Evolutionary conservation across 2,113 vertebrate genomes (phyloP), one percentile per base, ranked within the genome.

Genomic region (Melanostigma gelatinosum): DNA sequence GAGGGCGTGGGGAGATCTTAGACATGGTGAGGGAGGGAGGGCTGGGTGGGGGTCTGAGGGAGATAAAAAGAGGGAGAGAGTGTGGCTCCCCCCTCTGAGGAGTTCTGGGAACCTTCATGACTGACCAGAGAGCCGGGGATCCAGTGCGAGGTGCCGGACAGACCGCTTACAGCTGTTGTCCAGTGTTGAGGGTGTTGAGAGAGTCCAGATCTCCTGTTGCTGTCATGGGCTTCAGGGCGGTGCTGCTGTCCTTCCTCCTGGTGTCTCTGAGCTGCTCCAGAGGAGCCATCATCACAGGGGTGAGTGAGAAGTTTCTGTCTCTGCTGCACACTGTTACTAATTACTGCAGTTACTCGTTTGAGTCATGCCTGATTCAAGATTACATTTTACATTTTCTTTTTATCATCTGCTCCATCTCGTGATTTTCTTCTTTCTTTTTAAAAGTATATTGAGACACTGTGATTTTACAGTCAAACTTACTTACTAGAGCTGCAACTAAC

Each of bases 271-370:
- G 87, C 86, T 90, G 88, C 68, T 89, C 93, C 86, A 93, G 89
- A 88, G 94, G 92, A 86, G 94, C 95, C 1, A 91, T 96, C 69
- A 96, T 96, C 86, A 96, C 96, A 18, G 95, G 95, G 93, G 96
- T 96, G 91, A 95, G 96, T 90, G 76, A 77, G 9, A 55, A 5
- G 4, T 20, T 77, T 62, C 46, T 27, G 46, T 4, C 57, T 76
- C 48, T n/a, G 32, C 18, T 60, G 7, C 63, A 60, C 38, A 27
- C 3, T 55, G 20, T 29, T 16, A 60, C 1, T 24, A 12, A 64
- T 68, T 22, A 55, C 4, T 44, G 11, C 55, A 10, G 11, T 20
- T 36, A 7, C 13, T 64, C 27, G 38, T 63, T 55, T 40, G 12
- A 38, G 22, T 7, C 55, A 38, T 27, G 13, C 36, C 9, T 52